A percentile compares a stretch with the other conserved stretches of the same genome.
These are phyloP conservation scores for Pimpla rufipes DNA, from an alignment of 2,888 invertebrate genomes.

Conservation along the genomic window DNA sequence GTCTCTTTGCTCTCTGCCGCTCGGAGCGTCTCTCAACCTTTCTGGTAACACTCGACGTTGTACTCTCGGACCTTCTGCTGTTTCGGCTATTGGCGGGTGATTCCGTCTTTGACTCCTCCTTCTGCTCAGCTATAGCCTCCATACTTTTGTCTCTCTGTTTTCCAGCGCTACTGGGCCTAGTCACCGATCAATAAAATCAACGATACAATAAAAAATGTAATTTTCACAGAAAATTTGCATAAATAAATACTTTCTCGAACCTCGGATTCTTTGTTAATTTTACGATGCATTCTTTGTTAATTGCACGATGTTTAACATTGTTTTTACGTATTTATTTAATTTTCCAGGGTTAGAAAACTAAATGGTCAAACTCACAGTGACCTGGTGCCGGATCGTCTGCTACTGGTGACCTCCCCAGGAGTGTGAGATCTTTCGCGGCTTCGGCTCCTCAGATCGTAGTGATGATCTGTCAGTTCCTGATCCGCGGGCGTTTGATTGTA, in stretches of 20 bases:
- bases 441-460: slow-evolving; percentile 79
- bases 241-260: too few species aligned
- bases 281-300: too few species aligned
- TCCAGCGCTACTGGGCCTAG: slow-evolving; percentile 74
- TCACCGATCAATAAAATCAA: slow-evolving; percentile 19
- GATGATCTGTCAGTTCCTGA: slow-evolving; percentile 77
- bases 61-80: slow-evolving; percentile 73
- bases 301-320: too few species aligned
- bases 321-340: slow-evolving; percentile 41
- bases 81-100: slow-evolving; percentile 65
- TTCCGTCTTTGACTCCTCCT: slow-evolving; percentile 72
- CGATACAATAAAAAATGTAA: slow-evolving; percentile 5
- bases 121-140: slow-evolving; percentile 77
- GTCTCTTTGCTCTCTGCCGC: slow-evolving; percentile 80
- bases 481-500: slow-evolving; percentile 71
- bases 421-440: slow-evolving; percentile 82
- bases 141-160: slow-evolving; percentile 76
- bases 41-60: slow-evolving; percentile 66
- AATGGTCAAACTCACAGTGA: slow-evolving; percentile 73
- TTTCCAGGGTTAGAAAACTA: slow-evolving; percentile 8
- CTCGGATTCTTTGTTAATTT: too few species aligned
- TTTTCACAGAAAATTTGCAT: not conserved
- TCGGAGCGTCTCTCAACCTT: slow-evolving; percentile 81
- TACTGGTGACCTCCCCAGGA: slow-evolving; percentile 79
- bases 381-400: slow-evolving; percentile 78